phyloP scores from a whole-genome alignment of 2,888 invertebrate genomes.

The Chouioia cunea region DNA sequence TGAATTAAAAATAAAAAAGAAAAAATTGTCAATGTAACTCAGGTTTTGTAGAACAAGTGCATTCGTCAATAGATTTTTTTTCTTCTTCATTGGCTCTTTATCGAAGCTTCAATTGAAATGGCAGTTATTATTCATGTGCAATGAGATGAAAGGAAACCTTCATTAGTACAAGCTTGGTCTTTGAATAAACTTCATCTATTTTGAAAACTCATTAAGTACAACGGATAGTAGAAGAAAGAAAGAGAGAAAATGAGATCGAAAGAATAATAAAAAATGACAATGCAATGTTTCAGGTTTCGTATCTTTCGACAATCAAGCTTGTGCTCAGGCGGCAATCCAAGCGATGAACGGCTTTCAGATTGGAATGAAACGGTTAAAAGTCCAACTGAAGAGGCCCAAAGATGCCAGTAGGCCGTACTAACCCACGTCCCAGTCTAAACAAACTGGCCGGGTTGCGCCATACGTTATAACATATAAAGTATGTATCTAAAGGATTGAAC shows the following conservation, averaged over 20 bases:
- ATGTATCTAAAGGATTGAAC: no score
- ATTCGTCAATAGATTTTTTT: neutral
- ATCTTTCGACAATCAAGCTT: constrained; percentile 98
- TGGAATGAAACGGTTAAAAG: constrained; percentile 99
- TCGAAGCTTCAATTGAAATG: constrained; percentile 5
- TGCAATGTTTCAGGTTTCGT: constrained; percentile 85
- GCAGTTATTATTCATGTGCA: no score
- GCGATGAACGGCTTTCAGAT: constrained; percentile 99
- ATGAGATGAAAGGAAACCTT: no score
- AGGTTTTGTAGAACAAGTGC: constrained; percentile 9
- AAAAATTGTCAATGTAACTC: constrained; percentile 14
- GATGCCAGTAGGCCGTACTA: constrained; percentile 98
- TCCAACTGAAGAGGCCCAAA: constrained; percentile 98
- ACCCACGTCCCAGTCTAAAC: constrained; percentile 77
- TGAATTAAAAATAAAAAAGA: constrained; percentile 9
- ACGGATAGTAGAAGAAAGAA: no score
- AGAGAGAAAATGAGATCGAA: no score
- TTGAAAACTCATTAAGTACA: no score
- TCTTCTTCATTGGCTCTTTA: constrained; percentile 5
- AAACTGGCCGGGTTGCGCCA: constrained; percentile 67
- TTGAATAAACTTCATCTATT: no score
- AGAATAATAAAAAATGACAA: no score
- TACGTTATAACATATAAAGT: constrained; percentile 66
- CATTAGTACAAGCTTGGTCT: no score
- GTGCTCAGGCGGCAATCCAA: constrained; percentile 98